Percentiles rank a stretch among this genome's conserved stretches.
Conservation (phyloP, 2,797 vertebrate genomes). For the Merluccius polli region DNA sequence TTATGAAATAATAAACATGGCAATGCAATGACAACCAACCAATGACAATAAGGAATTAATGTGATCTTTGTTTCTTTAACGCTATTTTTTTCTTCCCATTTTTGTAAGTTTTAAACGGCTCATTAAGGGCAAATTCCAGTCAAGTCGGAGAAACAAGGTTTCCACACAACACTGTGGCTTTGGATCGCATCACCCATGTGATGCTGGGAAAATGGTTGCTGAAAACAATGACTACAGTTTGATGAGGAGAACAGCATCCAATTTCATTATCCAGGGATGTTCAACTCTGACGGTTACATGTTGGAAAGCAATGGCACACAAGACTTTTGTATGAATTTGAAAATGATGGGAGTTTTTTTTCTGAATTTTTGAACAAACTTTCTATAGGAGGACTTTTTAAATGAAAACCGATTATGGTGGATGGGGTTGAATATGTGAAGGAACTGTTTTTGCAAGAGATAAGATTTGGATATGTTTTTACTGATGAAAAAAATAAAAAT, state of each 20-base stretch:
- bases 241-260: neutral
- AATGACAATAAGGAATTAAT: neutral
- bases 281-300: neutral
- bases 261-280: neutral
- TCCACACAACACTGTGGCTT: neutral
- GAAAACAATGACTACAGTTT: neutral
- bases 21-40: neutral
- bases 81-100: neutral
- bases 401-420: neutral
- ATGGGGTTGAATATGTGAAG: neutral
- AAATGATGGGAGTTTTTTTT: neutral
- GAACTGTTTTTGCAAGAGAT: neutral
- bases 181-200: neutral
- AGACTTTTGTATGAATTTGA: slow-evolving; percentile 4
- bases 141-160: slow-evolving; percentile 1
- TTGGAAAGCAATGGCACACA: neutral
- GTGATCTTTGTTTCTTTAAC: neutral
- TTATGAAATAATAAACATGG: neutral
- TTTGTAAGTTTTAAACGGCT: neutral
- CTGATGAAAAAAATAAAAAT: neutral
- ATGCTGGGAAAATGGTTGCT: neutral
- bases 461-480: neutral
- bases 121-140: neutral
- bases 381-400: neutral
- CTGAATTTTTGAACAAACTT: neutral